Evolutionary conservation across 2,888 invertebrate species (phyloP), one percentile per base, ranked within the genome.

Genomic region (Apotomis capreana): DNA sequence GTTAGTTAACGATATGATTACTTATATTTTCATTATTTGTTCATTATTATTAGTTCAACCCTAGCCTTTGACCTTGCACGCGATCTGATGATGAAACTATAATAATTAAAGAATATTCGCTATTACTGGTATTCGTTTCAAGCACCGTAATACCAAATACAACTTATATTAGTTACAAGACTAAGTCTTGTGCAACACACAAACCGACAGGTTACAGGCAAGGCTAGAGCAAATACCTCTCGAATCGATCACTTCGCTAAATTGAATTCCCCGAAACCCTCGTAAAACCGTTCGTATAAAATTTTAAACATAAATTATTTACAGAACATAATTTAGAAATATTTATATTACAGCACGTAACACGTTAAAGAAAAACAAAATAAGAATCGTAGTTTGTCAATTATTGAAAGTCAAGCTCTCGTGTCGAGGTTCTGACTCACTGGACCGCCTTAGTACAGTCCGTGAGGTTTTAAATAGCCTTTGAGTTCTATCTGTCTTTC

Each of bases 361-460:
- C 60, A 69, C 71, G 64, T 67, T 75, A 71, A 73, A 74, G 69
- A 63, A 54, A 69, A 15, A 44, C 46, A 49, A 55, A n/a, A 44
- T 54, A 54, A 55, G 40, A n/a, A 15, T 55, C 55, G 12, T 26
- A 49, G n/a, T 44, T 26, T 6, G n/a, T 63, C 40, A 10, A 55
- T 54, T 4, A 44, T 54, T 1, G 12, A 15, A 44, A 65, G 12
- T n/a, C 37, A 51, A 10, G 15, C 40, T 10, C 9, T 49, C 49
- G 49, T 49, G 9, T 49, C 49, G 49, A 49, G 40, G 6, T 40
- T 40, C 5, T 40, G 40, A 40, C 3, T 49, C 49, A 49, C 49
- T 49, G 49, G 49, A 49, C 9, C 26, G 26, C 40, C 40, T 40
- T 40, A 40, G 40, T 26, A 2, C 26, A 26, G 26, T 26, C 26